A percentile compares a stretch with the other conserved stretches of the same genome.
Evolutionary conservation across 2,888 invertebrate species (phyloP).

Genomic region (Loripinus fragilis): DNA sequence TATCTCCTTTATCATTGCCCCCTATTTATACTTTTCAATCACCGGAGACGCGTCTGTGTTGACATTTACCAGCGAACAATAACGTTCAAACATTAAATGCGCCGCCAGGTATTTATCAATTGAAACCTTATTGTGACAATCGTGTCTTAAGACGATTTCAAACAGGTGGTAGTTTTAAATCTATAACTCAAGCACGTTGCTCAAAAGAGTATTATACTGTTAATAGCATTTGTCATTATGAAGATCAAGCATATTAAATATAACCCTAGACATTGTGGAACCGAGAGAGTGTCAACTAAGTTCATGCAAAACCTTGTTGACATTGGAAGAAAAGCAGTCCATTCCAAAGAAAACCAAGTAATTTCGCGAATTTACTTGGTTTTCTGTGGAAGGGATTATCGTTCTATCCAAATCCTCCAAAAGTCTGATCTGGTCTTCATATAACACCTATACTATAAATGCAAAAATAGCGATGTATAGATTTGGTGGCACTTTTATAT

Average conservation of each 20-base stretch:
- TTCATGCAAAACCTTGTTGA: conserved; percentile 23
- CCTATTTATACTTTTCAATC: conserved; percentile 9
- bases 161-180: conserved; percentile 23
- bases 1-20: neutral
- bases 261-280: conserved; percentile 57
- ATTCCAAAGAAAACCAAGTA: too few species aligned
- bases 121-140: conserved; percentile 40
- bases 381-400: too few species aligned
- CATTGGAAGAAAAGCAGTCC: neutral
- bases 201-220: conserved; percentile 48
- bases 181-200: conserved; percentile 21
- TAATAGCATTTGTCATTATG: conserved; percentile 57
- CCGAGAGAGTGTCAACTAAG: conserved; percentile 52
- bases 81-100: conserved; percentile 15
- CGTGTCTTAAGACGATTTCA: conserved; percentile 21
- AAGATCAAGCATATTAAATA: conserved; percentile 50
- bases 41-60: conserved; percentile 16
- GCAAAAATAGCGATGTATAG: too few species aligned
- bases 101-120: conserved; percentile 32
- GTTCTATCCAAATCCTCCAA: too few species aligned
- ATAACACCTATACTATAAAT: too few species aligned
- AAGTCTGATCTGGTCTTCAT: too few species aligned
- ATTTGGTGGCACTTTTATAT: too few species aligned
- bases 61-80: conserved; percentile 6
- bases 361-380: too few species aligned